Percentiles rank a stretch among this genome's conserved stretches.
Conservation (phyloP, 2,888 invertebrate species). For the Cataglyphis livida region DNA sequence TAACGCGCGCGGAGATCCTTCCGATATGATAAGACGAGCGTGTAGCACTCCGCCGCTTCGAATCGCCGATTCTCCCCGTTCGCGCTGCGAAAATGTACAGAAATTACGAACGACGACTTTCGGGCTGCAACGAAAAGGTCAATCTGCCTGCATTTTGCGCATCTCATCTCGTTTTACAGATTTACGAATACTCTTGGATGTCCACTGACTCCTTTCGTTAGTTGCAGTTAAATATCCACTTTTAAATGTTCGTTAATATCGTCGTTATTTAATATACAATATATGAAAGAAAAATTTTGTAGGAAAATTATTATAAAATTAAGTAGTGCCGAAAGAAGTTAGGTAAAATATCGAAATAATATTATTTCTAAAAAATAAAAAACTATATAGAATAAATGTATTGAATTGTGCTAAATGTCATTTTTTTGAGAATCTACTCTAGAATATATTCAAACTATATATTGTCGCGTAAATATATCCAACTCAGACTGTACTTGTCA, state of each 20-base stretch:
- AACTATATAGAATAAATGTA: background rate
- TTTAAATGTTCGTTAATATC: background rate
- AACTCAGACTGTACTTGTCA: background rate
- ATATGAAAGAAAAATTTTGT: background rate
- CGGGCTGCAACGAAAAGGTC: slow-evolving; percentile 5
- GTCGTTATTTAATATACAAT: background rate
- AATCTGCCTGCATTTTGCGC: background rate
- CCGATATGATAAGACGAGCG: slow-evolving; percentile 57
- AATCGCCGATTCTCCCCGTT: slow-evolving; percentile 5
- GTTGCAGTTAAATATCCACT: background rate
- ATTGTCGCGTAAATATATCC: slow-evolving; percentile 8
- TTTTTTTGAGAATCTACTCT: background rate
- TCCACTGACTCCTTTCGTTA: background rate
- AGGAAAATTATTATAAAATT: background rate
- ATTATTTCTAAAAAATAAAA: background rate
- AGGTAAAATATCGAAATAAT: background rate
- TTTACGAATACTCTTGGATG: background rate
- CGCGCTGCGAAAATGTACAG: slow-evolving; percentile 17
- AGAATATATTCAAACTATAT: background rate
- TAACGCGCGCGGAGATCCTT: slow-evolving; percentile 51
- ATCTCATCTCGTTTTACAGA: background rate
- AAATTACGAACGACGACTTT: slow-evolving; percentile 31
- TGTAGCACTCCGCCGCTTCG: slow-evolving; percentile 32
- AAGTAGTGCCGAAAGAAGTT: background rate
- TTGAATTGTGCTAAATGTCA: background rate